These are phyloP conservation scores for Cheilosia impressa DNA, from an alignment of 2,888 invertebrate species.

Conservation along the genomic window DNA sequence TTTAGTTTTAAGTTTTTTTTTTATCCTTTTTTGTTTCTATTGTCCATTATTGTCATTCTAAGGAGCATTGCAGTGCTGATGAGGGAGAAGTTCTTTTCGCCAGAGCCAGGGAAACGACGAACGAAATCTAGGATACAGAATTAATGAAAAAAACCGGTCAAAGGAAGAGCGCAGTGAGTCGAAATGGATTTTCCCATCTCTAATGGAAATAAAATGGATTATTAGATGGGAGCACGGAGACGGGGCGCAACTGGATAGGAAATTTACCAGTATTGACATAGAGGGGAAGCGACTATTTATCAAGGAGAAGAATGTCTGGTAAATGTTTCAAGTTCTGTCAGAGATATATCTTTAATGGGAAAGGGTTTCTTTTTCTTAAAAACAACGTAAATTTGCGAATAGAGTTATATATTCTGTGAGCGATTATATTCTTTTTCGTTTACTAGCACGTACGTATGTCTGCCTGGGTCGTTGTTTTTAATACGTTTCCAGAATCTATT, in stretches of 20 bases:
- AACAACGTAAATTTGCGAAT: too few species aligned
- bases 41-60: constrained; percentile 49
- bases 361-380: too few species aligned
- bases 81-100: neutral
- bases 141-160: constrained; percentile 57
- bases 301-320: too few species aligned
- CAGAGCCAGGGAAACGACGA: constrained; percentile 7
- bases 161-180: constrained; percentile 56
- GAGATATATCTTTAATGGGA: too few species aligned
- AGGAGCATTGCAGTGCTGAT: constrained; percentile 24
- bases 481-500: too few species aligned
- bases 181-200: constrained; percentile 53
- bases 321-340: too few species aligned
- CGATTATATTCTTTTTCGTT: too few species aligned
- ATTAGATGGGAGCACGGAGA: constrained; percentile 30
- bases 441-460: too few species aligned
- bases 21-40: constrained; percentile 1
- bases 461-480: too few species aligned
- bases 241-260: neutral
- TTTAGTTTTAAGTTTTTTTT: neutral
- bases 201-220: constrained; percentile 63
- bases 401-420: too few species aligned
- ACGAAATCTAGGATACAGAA: constrained; percentile 45
- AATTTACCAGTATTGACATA: too few species aligned
- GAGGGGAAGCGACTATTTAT: too few species aligned